Base-by-base conservation (phyloP, 23 tunicate genomes). In the Oikopleura vanhoeffeni region DNA sequence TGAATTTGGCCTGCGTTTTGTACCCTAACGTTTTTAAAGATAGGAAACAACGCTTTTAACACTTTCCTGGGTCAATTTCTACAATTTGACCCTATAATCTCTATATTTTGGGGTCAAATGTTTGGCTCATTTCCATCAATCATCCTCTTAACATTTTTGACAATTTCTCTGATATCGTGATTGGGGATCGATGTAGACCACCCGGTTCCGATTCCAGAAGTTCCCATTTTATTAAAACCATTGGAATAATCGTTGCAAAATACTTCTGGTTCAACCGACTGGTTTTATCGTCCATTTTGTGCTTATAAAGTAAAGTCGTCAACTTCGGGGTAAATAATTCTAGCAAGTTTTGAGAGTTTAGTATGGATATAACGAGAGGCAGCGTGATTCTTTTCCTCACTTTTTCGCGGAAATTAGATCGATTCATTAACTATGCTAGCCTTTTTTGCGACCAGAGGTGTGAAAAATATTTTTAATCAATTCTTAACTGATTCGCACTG, bases 171-270 rank as follows among this genome's bases (percentile, higher is more conserved):
- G 40, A 93, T 83, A 67, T 93, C 94, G 83, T 93, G 98, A 83
- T 93, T 93, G 0, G 98, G 98, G 3, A 93, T 86, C 18, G 77
- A 83, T 0, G 98, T 93, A 32, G 95, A 86, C 98, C 98, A 93
- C 0, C 98, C 98, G 0, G 98, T 93, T 3, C 98, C 98, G 83
- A 93, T 93, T 41, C 98, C 98, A 8, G 90, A 91, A 30, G 91
- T 41, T 35, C 98, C 98, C n/a, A n/a, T 42, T 93, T 93, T 2
- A 90, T 89, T 49, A 93, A 67, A 3, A 93, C 87, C 85, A 87
- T 90, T 0, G 98, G 98, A 36, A 93, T 87, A 57, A 93, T 93
- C n/a, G 98, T 94, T 83, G 94, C 89, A 41, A 89, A 93, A 91
- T 92, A 89, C 41, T n/a, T 40, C 41, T 13, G 98, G 98, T 41